Evolutionary conservation across 2,113 vertebrate genomes (phyloP).

Genomic region (Sylvia atricapilla): DNA sequence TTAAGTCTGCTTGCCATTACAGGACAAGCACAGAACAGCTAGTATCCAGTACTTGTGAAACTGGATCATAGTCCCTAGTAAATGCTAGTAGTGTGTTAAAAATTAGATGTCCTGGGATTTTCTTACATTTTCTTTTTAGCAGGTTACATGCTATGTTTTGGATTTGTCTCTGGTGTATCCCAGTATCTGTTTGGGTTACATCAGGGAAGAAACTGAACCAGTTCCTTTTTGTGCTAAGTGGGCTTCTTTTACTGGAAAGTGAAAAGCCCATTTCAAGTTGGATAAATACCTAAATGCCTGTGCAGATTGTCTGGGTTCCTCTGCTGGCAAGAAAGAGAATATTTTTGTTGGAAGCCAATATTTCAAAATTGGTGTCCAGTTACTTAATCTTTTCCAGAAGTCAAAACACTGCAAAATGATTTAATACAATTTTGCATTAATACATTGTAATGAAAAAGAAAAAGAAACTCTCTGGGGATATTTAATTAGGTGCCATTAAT

Average conservation of each 20-base stretch:
- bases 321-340: conserved; percentile 1
- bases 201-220: neutral
- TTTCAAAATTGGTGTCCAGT: conserved; percentile 1
- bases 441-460: neutral
- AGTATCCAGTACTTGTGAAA: neutral
- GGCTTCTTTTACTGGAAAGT: neutral
- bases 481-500: neutral
- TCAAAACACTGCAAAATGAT: conserved; percentile 1
- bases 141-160: neutral
- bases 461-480: neutral
- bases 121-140: too few relatives aligned
- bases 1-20: neutral
- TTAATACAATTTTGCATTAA: conserved; percentile 1
- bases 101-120: neutral
- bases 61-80: neutral
- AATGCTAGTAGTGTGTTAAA: neutral
- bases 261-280: neutral
- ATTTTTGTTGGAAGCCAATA: conserved; percentile 16
- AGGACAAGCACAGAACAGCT: neutral
- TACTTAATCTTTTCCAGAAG: conserved; percentile 40
- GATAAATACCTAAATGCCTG: neutral
- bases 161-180: neutral
- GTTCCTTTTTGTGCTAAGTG: neutral
- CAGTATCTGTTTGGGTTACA: neutral
- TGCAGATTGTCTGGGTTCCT: conserved; percentile 8